Evolutionary conservation across 2,888 invertebrate species (phyloP), one percentile per base, ranked within the genome.

Genomic region (Macropis europaea): DNA sequence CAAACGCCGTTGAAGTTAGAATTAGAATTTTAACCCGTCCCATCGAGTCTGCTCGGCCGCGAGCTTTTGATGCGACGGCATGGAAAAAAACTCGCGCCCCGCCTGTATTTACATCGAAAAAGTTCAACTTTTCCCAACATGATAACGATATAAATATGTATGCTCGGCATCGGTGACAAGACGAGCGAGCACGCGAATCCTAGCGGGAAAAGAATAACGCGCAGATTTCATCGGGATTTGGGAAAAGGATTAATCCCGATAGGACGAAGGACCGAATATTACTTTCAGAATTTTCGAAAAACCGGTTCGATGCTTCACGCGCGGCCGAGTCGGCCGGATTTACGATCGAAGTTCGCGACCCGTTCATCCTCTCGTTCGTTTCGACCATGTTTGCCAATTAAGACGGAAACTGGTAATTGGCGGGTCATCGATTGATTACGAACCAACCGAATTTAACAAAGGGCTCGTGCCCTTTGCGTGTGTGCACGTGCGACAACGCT

Each of bases 371-470:
- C 34, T 40, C 48, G 64, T 54, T 71, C 67, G 71, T 70, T 72
- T 47, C 62, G 62, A 22, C 53, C 66, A 45, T 81, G 77, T 81
- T 81, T 81, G 77, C 81, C 79, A 81, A 81, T 81, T 81, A 81
- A 81, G 79, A 71, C 67, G 71, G 77, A 62, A 73, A 61, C 66
- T 60, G 72, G 74, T 81, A 81, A 81, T 79, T 81, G 79, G 79
- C 70, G 62, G 73, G 73, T 75, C 79, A 81, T 81, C 79, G 79
- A 81, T 81, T 77, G 81, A 81, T 81, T 66, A 73, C 74, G 61
- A 59, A 54, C 43, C 66, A 56, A 69, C 68, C 64, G 66, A 79
- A 81, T 81, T 81, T 71, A 81, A 77, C 81, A 81, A 81, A 81
- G 79, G 73, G 56, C 19, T 15, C 45, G 68, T 28, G 15, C 40